A percentile compares a stretch with the other conserved stretches of the same genome.
phyloP scores from a whole-genome alignment of 2,888 invertebrate genomes.

The Conomelus anceps region DNA sequence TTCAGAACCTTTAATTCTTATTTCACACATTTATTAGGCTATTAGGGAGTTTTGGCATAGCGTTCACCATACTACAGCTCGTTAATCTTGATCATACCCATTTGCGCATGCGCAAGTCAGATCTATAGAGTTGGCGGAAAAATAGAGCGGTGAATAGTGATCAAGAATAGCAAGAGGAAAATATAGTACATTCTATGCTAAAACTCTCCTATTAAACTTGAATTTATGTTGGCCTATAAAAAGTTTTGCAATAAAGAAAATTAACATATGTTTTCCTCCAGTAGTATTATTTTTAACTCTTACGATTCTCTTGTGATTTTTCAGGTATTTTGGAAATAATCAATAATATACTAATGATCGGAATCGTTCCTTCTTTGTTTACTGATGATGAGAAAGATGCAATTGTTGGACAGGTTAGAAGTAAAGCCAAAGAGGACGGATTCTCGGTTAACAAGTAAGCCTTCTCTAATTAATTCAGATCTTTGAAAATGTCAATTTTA shows the following conservation, averaged over 20 bases:
- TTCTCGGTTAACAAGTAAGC: conserved; percentile 62
- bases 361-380: conserved; percentile 79
- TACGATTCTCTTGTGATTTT: conserved; percentile 18
- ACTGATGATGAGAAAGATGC: conserved; percentile 82
- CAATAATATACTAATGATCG: conserved; percentile 86
- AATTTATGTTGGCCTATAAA: too few relatives aligned
- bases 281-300: conserved; percentile 54
- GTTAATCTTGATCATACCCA: too few relatives aligned
- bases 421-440: conserved; percentile 62
- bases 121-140: too few relatives aligned
- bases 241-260: conserved; percentile 17
- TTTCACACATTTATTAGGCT: too few relatives aligned
- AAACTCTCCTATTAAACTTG: too few relatives aligned
- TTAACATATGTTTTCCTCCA: conserved; percentile 5
- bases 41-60: too few relatives aligned
- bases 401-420: conserved; percentile 63
- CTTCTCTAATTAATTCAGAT: not conserved
- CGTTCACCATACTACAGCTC: too few relatives aligned
- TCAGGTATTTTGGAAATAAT: conserved; percentile 73
- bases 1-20: too few relatives aligned
- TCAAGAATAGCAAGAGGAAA: too few relatives aligned
- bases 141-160: too few relatives aligned
- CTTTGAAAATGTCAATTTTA: not conserved
- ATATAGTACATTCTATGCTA: too few relatives aligned
- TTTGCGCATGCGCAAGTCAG: too few relatives aligned